Conservation (phyloP, 2,888 invertebrate genomes). For the Melipona bicolor region DNA sequence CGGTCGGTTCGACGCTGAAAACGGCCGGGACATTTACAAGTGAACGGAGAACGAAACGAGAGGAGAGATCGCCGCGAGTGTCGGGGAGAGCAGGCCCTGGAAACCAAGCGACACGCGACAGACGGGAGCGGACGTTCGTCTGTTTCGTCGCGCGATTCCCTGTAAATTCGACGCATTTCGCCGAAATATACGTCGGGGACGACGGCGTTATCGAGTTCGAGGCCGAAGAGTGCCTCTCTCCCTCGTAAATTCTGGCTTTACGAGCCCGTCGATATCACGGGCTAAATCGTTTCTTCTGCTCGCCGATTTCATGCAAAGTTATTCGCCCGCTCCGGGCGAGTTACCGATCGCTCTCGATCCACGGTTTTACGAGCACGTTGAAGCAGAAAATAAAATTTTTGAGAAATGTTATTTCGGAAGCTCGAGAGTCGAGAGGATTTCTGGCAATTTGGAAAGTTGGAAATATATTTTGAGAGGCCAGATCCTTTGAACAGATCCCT, state of each 20-base stretch:
- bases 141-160: constrained; percentile 12
- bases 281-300: constrained; percentile 6
- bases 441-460: background rate
- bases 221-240: background rate
- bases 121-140: constrained; percentile 48
- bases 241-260: constrained; percentile 37
- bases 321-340: background rate
- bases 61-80: constrained; percentile 46
- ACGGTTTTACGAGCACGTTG: background rate
- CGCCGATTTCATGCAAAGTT: constrained; percentile 14
- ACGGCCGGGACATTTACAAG: constrained; percentile 68
- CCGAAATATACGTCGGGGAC: background rate
- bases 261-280: constrained; percentile 21
- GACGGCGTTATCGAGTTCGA: constrained; percentile 11
- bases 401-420: too few species aligned
- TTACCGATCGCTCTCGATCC: background rate
- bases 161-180: background rate
- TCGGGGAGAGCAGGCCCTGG: constrained; percentile 60
- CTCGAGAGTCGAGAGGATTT: background rate
- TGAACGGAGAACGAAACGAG: constrained; percentile 11
- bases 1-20: constrained; percentile 62
- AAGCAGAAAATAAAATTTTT: background rate
- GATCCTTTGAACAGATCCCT: too few species aligned
- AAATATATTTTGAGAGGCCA: background rate
- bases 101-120: constrained; percentile 72